Evolutionary conservation across 2,113 vertebrate species (phyloP).

Genomic region (Catharus fuscescens): DNA sequence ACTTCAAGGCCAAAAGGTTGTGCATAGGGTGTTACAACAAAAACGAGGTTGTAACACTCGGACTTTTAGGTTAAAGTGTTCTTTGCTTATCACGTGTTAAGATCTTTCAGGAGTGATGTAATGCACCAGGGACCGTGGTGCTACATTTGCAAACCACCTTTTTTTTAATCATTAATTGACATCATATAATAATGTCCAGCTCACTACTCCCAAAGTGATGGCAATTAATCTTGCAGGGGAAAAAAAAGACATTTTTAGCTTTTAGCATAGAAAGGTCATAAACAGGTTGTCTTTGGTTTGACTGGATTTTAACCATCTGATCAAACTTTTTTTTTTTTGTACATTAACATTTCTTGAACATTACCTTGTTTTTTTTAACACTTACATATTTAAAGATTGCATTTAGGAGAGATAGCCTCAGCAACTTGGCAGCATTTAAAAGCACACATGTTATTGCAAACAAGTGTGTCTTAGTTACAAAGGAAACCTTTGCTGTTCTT

Average conservation of each 20-base stretch:
- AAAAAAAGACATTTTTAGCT: conserved; percentile 9
- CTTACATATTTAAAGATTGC: conserved; percentile 44
- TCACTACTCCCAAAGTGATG: conserved; percentile 44
- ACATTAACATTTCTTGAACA: neutral
- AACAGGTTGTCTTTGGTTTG: conserved; percentile 47
- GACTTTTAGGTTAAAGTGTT: conserved; percentile 62
- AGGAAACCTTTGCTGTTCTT: neutral
- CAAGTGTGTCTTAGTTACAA: conserved; percentile 46
- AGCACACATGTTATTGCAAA: conserved; percentile 45
- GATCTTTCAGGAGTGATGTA: conserved; percentile 56
- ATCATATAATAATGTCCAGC: conserved; percentile 51
- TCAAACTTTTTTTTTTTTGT: neutral
- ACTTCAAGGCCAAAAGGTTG: conserved; percentile 46
- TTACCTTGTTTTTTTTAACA: conserved; percentile 59
- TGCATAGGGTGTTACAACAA: conserved; percentile 4
- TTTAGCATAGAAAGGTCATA: conserved; percentile 47
- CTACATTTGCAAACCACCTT: conserved; percentile 57
- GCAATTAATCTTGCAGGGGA: conserved; percentile 30
- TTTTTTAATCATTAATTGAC: conserved; percentile 61
- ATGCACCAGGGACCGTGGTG: conserved; percentile 21
- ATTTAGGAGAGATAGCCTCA: conserved; percentile 40
- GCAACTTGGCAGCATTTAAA: conserved; percentile 35
- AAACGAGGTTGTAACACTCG: conserved; percentile 49
- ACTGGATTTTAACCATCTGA: conserved; percentile 45
- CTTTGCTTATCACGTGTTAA: conserved; percentile 39